phyloP scores from a whole-genome alignment of 2,888 invertebrate species.

The Augiades crinisus region DNA sequence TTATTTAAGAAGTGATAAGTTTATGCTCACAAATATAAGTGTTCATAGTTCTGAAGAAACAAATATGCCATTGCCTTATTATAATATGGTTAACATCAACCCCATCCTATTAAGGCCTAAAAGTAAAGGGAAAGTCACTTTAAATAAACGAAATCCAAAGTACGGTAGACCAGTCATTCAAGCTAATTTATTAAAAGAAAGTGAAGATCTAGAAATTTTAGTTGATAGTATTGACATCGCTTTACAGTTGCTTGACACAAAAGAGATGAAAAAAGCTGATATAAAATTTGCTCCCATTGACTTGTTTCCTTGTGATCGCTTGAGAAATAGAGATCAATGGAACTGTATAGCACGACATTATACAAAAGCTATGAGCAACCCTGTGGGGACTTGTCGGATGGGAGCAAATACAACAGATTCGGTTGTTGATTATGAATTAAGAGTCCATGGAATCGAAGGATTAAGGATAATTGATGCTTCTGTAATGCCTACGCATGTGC shows the following conservation, averaged over 20 bases:
- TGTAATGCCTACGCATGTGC: slow-evolving; percentile 70
- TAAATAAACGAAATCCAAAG: slow-evolving; percentile 71
- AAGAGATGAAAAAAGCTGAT: slow-evolving; percentile 68
- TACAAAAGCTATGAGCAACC: slow-evolving; percentile 70
- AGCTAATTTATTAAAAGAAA: slow-evolving; percentile 69
- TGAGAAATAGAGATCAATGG: slow-evolving; percentile 72
- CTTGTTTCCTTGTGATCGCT: slow-evolving; percentile 68
- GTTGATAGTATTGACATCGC: slow-evolving; percentile 73
- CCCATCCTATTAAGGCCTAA: slow-evolving; percentile 68
- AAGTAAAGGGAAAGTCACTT: slow-evolving; percentile 65
- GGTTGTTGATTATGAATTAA: slow-evolving; percentile 65
- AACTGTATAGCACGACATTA: slow-evolving; percentile 74
- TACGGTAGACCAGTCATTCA: slow-evolving; percentile 71
- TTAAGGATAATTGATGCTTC: slow-evolving; percentile 71
- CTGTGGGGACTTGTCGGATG: slow-evolving; percentile 74
- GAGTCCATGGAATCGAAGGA: slow-evolving; percentile 69
- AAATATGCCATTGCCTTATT: slow-evolving; percentile 65
- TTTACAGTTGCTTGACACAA: slow-evolving; percentile 67
- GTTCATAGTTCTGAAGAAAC: slow-evolving; percentile 65
- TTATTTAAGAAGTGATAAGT: slow-evolving; percentile 71
- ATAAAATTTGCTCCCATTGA: slow-evolving; percentile 70
- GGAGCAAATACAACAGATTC: slow-evolving; percentile 63
- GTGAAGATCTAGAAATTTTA: slow-evolving; percentile 68
- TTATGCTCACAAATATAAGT: slow-evolving; percentile 69
- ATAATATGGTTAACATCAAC: slow-evolving; percentile 68